A percentile compares a stretch with the other conserved stretches of the same genome.
Evolutionary conservation across 1,140 invertebrate genomes (phyloP).

Genomic region (Saccostrea glomerata): DNA sequence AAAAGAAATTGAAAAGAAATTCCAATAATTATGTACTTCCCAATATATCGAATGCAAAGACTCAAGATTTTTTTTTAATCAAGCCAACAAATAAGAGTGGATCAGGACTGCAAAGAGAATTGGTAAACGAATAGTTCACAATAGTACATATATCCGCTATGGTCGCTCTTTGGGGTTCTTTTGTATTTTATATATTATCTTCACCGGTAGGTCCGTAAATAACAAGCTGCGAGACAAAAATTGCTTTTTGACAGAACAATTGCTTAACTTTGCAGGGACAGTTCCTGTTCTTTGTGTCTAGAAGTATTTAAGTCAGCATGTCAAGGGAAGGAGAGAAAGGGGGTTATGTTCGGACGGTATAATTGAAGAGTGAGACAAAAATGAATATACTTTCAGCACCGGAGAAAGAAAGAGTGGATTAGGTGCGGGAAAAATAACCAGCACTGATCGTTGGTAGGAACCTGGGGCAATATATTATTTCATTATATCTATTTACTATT

Average conservation of each 20-base stretch:
- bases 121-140: not conserved
- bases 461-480: constrained; percentile 12
- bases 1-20: not conserved
- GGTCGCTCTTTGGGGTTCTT: not conserved
- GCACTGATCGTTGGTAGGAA: not conserved
- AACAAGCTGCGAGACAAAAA: not conserved
- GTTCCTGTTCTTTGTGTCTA: constrained; percentile 4
- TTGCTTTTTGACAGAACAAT: constrained; percentile 9
- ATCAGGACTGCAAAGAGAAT: not conserved
- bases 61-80: constrained; percentile 3
- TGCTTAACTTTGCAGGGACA: not conserved
- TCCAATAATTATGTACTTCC: not conserved
- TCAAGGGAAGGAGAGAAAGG: not conserved
- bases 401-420: not conserved
- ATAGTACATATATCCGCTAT: not conserved
- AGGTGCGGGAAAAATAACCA: constrained; percentile 4
- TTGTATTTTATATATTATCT: constrained; percentile 6
- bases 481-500: not conserved
- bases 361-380: constrained; percentile 8
- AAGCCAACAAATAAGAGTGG: not conserved
- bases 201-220: not conserved
- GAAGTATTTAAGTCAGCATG: not conserved
- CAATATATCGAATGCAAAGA: constrained; percentile 2
- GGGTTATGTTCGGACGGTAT: not conserved
- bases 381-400: not conserved